Base-by-base conservation (phyloP, 1,140 invertebrate species). In the Caenorhabditis elegans region DNA sequence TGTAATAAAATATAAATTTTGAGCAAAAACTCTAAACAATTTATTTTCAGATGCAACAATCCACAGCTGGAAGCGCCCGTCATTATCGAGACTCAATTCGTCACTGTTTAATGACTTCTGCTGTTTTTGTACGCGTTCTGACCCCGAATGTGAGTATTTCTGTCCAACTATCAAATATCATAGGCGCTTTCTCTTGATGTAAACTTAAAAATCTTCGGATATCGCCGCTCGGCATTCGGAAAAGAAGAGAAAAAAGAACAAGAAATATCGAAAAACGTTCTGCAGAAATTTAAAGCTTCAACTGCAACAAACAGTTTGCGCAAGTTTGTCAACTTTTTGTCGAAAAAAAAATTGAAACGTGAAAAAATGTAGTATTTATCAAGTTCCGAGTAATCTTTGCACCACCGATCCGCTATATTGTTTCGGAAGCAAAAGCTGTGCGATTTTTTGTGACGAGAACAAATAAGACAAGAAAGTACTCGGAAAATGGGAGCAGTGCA, bases 91-190 rank as follows among this genome's bases (percentile, higher is more conserved):
- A 76, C 13, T 81, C 65, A 10, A 81, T 81, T 76, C 80, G 80
- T 10, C 80, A 81, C 22, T 76, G 65, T 43, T 28, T 81, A 26
- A 76, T 81, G 75, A 70, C 80, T 10, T 81, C 80, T 11, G 34
- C 80, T 8, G 80, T 81, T 51, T 81, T 81, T 31, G 80, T 81
- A 28, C 80, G 80, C 39, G 80, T 81, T 51, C 47, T 81, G 28
- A 81, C 80, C 8, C 80, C 80, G 46, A 81, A 81, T 39, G 80
- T 81, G 31, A 81, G 80, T 28, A 43, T 24, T 70, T 70, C 19
- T 13, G 5, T 39, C 39, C 3, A 2, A 10, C 3, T 39, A 70
- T 39, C 60, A 39, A 70, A 70, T 60, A 17, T 31, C 53, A 31
- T 10, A 3, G 6, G 8, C 26, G 39, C 39, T 53, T 24, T 28